These are phyloP conservation scores for Habroteleia sp. DNA, from an alignment of 2,888 invertebrate species.

Conservation along the genomic window DNA sequence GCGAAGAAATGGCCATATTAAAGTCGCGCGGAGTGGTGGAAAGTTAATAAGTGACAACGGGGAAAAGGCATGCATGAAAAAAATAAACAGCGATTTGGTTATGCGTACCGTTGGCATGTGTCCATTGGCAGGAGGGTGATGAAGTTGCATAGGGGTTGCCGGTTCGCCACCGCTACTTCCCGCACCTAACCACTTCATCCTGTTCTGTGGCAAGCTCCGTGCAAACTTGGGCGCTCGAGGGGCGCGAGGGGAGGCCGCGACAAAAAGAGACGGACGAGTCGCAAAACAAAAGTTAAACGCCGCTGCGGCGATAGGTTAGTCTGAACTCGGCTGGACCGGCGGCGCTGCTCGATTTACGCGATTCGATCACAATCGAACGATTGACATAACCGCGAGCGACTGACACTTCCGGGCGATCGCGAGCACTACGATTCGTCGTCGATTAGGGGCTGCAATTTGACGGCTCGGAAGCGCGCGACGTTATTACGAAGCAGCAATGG, in stretches of 20 bases:
- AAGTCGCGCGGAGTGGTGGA: no score
- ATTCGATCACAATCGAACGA: slow-evolving; percentile 2
- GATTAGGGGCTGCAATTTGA: slow-evolving; percentile 19
- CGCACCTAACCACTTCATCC: slow-evolving; percentile 81
- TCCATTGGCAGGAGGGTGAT: slow-evolving; percentile 80
- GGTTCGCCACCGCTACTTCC: slow-evolving; percentile 87
- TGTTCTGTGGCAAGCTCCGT: slow-evolving; percentile 47
- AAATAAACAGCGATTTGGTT: background rate
- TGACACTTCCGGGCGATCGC: slow-evolving; percentile 39
- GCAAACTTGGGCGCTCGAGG: slow-evolving; percentile 19
- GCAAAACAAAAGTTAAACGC: slow-evolving; percentile 50
- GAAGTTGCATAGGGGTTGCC: slow-evolving; percentile 81
- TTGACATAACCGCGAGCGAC: slow-evolving; percentile 24
- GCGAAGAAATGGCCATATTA: no score
- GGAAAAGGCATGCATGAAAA: background rate
- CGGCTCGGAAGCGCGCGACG: slow-evolving; percentile 46
- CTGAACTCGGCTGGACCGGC: slow-evolving; percentile 20
- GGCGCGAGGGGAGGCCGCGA: slow-evolving; percentile 14
- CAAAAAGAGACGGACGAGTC: slow-evolving; percentile 44
- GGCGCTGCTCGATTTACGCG: slow-evolving; percentile 14
- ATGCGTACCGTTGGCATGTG: slow-evolving; percentile 78
- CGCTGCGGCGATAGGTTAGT: slow-evolving; percentile 42
- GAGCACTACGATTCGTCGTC: background rate
- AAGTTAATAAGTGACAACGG: no score
- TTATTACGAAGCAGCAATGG: slow-evolving; percentile 56